Evolutionary conservation across 2,797 vertebrate species (phyloP), one percentile per base, ranked within the genome.

Genomic region (Hydrophis major): DNA sequence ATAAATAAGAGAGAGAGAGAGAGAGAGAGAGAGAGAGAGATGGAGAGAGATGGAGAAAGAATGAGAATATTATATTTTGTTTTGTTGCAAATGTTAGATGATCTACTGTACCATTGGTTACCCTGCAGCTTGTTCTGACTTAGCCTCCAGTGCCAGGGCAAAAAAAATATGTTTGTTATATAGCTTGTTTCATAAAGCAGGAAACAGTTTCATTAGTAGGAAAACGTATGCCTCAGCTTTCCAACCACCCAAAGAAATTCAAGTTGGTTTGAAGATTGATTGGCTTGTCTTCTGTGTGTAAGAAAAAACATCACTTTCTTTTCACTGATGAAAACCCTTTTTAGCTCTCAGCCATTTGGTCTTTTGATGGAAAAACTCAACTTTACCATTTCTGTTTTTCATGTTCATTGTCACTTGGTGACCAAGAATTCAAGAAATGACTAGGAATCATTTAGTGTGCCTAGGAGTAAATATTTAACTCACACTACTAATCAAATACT

Each of bases 1-100:
- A 95, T 96, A 95, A 96, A 97, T 95, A 95, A 53, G 90, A 96
- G 61, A n/a, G 61, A 12, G 60, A 25, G 60, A 27, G 60, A 25
- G 32, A 32, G 32, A 32, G 32, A 32, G 32, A 92, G 90, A 83
- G 59, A 74, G 94, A 93, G 92, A 5, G 10, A 18, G 59, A 59
- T 28, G 56, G 60, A 6, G 69, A 89, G 63, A 60, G 90, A 93
- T 89, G 83, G 55, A 86, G 94, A 94, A 92, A 20, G 22, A 86
- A 61, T 60, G 88, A 37, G n/a, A 86, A 95, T 96, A 89, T 95
- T 91, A 83, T 92, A 74, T 94, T 94, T 92, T 12, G 7, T 69
- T 66, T 95, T 94, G 89, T 66, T 92, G 66, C 90, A 95, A 86
- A 91, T 91, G 25, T 0, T 2, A 90, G 90, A 93, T 28, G 50